Conservation (phyloP, 2,797 vertebrate species). For the Takifugu rubripes region DNA sequence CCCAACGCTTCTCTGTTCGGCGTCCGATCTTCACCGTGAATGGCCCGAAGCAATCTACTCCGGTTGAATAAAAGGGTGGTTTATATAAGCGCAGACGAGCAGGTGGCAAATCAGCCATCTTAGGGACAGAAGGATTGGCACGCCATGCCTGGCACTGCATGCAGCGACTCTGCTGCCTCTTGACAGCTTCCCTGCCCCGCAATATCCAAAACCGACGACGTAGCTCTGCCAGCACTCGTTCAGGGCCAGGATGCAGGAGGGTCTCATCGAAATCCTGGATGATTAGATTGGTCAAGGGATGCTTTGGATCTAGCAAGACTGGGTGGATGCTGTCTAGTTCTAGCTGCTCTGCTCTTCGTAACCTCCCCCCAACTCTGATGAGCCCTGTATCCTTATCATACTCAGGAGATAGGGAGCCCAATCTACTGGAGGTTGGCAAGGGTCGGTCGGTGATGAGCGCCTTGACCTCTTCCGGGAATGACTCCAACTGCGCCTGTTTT, state of each 20-base stretch:
- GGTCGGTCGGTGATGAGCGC: too few relatives aligned
- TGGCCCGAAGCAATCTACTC: conserved; percentile 5
- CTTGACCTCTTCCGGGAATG: too few relatives aligned
- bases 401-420: too few relatives aligned
- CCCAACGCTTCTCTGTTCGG: too few relatives aligned
- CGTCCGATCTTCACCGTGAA: background rate
- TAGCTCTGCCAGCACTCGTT: background rate
- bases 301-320: conserved; percentile 1
- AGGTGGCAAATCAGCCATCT: conserved; percentile 11
- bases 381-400: conserved; percentile 4
- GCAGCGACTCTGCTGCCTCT: background rate
- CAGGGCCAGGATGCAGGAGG: conserved; percentile 2
- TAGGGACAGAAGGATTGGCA: background rate
- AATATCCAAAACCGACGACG: background rate
- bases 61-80: conserved; percentile 2
- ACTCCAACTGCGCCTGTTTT: too few relatives aligned
- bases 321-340: background rate
- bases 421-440: too few relatives aligned
- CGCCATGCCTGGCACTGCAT: conserved; percentile 12
- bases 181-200: conserved; percentile 9
- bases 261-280: background rate
- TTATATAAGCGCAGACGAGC: background rate
- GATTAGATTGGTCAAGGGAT: background rate
- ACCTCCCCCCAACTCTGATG: conserved; percentile 5
- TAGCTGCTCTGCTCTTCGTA: conserved; percentile 1